phyloP scores from a whole-genome alignment of 2,797 vertebrate species.

The Rhinogobio ventralis region DNA sequence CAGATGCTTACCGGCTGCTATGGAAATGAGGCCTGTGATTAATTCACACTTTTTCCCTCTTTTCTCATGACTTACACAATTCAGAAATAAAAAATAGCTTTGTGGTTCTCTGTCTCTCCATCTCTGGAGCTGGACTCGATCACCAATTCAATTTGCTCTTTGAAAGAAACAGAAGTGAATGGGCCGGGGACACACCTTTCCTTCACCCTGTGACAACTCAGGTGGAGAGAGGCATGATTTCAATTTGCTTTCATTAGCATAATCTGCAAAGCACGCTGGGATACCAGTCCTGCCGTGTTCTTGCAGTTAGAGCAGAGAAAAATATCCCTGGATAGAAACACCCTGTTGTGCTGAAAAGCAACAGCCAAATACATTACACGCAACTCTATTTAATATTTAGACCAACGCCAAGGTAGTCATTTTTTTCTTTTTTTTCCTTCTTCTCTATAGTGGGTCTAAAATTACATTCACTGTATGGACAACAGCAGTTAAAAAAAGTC shows the following conservation, averaged over 20 bases:
- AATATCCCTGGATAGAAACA: slow-evolving; percentile 1
- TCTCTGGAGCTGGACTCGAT: slow-evolving; percentile 33
- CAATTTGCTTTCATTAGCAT: slow-evolving; percentile 26
- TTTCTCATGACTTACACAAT: slow-evolving; percentile 44
- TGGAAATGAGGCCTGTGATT: slow-evolving; percentile 65
- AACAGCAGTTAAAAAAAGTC: neutral
- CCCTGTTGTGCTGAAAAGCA: neutral
- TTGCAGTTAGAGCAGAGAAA: slow-evolving; percentile 16
- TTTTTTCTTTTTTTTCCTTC: too few species aligned
- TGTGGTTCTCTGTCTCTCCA: slow-evolving; percentile 48
- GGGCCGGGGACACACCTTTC: slow-evolving; percentile 4
- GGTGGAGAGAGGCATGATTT: slow-evolving; percentile 39
- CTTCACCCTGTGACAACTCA: slow-evolving; percentile 22
- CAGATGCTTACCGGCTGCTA: slow-evolving; percentile 61
- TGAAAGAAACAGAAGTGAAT: slow-evolving; percentile 24
- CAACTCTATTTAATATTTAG: neutral
- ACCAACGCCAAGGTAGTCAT: neutral
- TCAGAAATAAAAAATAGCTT: slow-evolving; percentile 45
- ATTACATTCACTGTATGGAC: neutral
- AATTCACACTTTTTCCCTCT: slow-evolving; percentile 56
- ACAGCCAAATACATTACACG: neutral
- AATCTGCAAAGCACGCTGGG: slow-evolving; percentile 22
- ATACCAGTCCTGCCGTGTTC: neutral
- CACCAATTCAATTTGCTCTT: slow-evolving; percentile 36
- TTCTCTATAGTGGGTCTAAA: neutral